A percentile compares a stretch with the other conserved stretches of the same genome.
Evolutionary conservation across 2,888 invertebrate genomes (phyloP).

Genomic region (Hirtodrosophila histrioides): DNA sequence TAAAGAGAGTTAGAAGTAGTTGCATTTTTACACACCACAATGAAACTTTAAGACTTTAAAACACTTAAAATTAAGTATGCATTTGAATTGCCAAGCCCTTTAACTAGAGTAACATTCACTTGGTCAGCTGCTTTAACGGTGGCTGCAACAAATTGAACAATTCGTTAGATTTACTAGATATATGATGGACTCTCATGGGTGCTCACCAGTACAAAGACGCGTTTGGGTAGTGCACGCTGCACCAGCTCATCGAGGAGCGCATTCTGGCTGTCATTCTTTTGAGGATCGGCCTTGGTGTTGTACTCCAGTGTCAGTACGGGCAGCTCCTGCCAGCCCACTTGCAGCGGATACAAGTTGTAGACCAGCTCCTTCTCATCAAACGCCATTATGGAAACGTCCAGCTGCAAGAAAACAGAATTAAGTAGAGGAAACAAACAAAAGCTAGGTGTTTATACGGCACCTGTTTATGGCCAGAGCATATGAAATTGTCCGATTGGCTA

Average conservation of each 20-base stretch:
- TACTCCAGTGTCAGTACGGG: constrained; percentile 83
- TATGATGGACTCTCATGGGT: not conserved
- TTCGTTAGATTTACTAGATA: not conserved
- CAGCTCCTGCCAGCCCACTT: constrained; percentile 84
- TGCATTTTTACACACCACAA: constrained; percentile 53
- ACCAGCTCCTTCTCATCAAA: constrained; percentile 83
- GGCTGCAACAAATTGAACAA: constrained; percentile 59
- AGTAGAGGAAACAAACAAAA: not conserved
- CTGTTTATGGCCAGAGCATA: constrained; percentile 97
- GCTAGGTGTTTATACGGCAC: constrained; percentile 82
- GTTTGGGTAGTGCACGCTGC: constrained; percentile 84
- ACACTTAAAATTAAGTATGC: constrained; percentile 56
- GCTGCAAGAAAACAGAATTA: constrained; percentile 51
- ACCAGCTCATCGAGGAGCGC: constrained; percentile 82
- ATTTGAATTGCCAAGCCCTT: constrained; percentile 21
- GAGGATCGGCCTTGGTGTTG: constrained; percentile 82
- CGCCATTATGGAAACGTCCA: constrained; percentile 84
- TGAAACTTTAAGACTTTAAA: constrained; percentile 62
- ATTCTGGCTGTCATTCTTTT: constrained; percentile 81
- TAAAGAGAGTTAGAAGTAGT: constrained; percentile 49
- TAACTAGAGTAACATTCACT: constrained; percentile 47
- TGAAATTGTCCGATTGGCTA: constrained; percentile 90
- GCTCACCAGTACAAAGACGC: constrained; percentile 84
- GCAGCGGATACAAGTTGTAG: constrained; percentile 84
- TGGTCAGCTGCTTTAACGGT: constrained; percentile 78